phyloP scores from a whole-genome alignment of 2,888 invertebrate species.

The Phania funesta region DNA sequence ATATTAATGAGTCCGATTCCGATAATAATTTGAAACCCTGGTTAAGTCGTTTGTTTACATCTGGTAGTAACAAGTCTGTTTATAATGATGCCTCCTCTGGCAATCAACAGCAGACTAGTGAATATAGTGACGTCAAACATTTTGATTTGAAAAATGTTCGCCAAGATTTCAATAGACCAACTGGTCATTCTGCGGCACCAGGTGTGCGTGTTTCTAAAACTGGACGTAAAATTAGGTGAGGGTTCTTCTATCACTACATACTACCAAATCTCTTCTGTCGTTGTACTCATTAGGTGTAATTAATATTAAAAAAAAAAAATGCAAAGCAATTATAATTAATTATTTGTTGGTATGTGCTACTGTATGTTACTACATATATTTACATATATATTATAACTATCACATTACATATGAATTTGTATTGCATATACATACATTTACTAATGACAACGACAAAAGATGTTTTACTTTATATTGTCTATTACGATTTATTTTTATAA shows the following conservation, averaged over 20 bases:
- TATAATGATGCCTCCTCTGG: slow-evolving; percentile 49
- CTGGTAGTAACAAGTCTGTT: slow-evolving; percentile 67
- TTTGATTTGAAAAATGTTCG: slow-evolving; percentile 78
- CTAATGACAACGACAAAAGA: slow-evolving; percentile 11
- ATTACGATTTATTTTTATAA: background rate
- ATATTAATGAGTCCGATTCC: slow-evolving; percentile 73
- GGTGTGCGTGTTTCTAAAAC: slow-evolving; percentile 76
- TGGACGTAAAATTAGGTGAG: slow-evolving; percentile 82
- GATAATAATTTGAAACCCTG: slow-evolving; percentile 78
- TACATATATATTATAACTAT: background rate
- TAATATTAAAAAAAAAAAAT: slow-evolving; percentile 34
- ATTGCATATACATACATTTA: background rate
- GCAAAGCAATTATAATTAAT: slow-evolving; percentile 22
- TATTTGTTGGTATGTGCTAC: background rate
- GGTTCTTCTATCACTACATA: slow-evolving; percentile 69
- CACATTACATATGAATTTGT: slow-evolving; percentile 1
- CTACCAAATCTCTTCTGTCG: slow-evolving; percentile 47
- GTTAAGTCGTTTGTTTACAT: slow-evolving; percentile 80
- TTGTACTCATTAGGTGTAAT: slow-evolving; percentile 49
- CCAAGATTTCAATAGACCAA: slow-evolving; percentile 79
- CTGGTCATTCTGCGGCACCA: slow-evolving; percentile 77
- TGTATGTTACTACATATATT: slow-evolving; percentile 4
- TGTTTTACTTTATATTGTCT: background rate
- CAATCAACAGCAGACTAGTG: slow-evolving; percentile 64
- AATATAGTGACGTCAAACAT: slow-evolving; percentile 77